Conservation (phyloP, 2,113 vertebrate genomes). For the Eurystomus gularis region DNA sequence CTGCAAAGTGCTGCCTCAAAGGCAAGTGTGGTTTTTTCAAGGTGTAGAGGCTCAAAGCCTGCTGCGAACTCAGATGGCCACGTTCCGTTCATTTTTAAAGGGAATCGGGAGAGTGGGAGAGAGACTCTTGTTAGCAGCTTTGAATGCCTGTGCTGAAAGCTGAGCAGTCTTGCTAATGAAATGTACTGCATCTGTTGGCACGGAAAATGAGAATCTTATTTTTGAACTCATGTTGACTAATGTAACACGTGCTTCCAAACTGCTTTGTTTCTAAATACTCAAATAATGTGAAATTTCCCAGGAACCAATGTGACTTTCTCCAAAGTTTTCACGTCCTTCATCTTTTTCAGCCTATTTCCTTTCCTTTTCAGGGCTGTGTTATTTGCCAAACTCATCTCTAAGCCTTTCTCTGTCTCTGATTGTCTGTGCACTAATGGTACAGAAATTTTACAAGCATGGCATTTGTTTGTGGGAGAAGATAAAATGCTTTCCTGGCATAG, state of each 20-base stretch:
- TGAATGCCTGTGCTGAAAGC: neutral
- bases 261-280: neutral
- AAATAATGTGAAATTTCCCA: neutral
- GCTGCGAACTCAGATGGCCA: neutral
- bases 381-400: neutral
- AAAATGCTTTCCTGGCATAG: neutral
- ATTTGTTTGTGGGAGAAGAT: neutral
- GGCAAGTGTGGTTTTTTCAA: neutral
- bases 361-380: neutral
- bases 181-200: neutral
- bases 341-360: neutral
- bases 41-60: neutral
- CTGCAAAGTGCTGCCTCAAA: neutral
- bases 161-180: neutral
- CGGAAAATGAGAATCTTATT: neutral
- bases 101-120: neutral
- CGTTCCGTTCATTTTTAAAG: neutral
- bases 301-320: neutral
- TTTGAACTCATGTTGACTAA: neutral
- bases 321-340: neutral
- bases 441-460: neutral
- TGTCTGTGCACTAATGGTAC: neutral
- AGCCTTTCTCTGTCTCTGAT: neutral
- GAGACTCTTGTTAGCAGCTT: neutral
- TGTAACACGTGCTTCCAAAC: neutral